These are phyloP conservation scores for Adrianichthys oophorus DNA, from an alignment of 2,797 vertebrate species.

Conservation along the genomic window DNA sequence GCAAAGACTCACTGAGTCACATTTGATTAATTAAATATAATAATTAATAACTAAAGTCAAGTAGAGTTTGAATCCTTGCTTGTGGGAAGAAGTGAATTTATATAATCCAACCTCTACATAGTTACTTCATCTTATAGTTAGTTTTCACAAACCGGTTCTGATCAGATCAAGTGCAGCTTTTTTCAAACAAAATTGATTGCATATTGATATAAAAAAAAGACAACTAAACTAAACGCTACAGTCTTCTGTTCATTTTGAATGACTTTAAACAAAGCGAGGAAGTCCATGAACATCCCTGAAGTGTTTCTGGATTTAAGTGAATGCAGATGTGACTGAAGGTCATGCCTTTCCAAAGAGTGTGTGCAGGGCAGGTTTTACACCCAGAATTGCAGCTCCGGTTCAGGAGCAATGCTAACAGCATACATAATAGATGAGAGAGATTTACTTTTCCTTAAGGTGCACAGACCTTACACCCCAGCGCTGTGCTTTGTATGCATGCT, in stretches of 20 bases:
- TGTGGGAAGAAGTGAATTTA: too few relatives aligned
- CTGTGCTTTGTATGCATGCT: slow-evolving; percentile 22
- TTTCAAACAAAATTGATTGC: too few relatives aligned
- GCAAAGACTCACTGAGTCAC: too few relatives aligned
- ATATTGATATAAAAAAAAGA: too few relatives aligned
- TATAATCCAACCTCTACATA: too few relatives aligned
- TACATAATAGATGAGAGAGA: slow-evolving; percentile 63
- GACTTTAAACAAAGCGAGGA: neutral
- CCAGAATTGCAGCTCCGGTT: slow-evolving; percentile 36
- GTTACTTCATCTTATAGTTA: too few relatives aligned
- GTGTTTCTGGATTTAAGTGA: slow-evolving; percentile 20
- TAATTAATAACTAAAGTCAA: too few relatives aligned
- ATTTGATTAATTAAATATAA: too few relatives aligned
- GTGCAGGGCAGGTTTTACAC: slow-evolving; percentile 23
- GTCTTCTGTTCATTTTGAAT: neutral
- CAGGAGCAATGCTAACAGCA: slow-evolving; percentile 42
- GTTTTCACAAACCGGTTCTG: too few relatives aligned
- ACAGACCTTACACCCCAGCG: slow-evolving; percentile 27
- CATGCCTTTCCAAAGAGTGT: slow-evolving; percentile 26
- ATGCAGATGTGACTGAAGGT: slow-evolving; percentile 36
- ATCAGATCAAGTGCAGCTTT: too few relatives aligned
- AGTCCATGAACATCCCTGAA: slow-evolving; percentile 3
- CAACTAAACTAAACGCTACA: neutral
- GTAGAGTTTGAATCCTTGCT: too few relatives aligned
- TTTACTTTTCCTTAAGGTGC: slow-evolving; percentile 34